A percentile compares a stretch with the other conserved stretches of the same genome.
Conservation (phyloP, 2,888 invertebrate genomes). For the Hirudinaria manillensis region DNA sequence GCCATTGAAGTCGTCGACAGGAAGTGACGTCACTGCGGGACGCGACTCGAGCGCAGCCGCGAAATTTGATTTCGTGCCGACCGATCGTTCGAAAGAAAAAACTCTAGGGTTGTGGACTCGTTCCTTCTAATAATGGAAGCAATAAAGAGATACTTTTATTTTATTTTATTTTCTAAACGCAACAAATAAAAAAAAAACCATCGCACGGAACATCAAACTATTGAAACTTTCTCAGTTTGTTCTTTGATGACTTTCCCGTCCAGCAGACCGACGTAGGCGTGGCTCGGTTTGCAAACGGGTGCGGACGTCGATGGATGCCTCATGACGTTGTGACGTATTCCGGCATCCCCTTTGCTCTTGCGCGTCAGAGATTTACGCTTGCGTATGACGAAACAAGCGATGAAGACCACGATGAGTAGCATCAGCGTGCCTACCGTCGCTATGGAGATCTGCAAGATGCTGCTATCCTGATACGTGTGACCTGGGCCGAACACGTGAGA, state of each 20-base stretch:
- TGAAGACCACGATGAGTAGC: slow-evolving; percentile 38
- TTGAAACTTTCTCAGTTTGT: slow-evolving; percentile 41
- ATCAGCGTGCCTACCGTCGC: slow-evolving; percentile 39
- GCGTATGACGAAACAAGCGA: slow-evolving; percentile 39
- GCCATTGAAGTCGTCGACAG: too few species aligned
- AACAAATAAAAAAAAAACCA: slow-evolving; percentile 3
- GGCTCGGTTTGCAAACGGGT: slow-evolving; percentile 18
- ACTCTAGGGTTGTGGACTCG: too few species aligned
- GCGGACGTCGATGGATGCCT: background rate
- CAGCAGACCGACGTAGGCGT: background rate
- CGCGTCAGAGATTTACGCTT: slow-evolving; percentile 35
- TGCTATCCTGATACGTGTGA: slow-evolving; percentile 35
- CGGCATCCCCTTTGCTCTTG: slow-evolving; percentile 38
- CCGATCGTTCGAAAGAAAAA: too few species aligned
- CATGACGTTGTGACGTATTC: slow-evolving; percentile 37
- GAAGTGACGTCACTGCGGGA: too few species aligned
- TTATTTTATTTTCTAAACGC: background rate
- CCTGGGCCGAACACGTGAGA: slow-evolving; percentile 28
- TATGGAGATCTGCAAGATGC: slow-evolving; percentile 40
- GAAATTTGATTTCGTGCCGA: too few species aligned
- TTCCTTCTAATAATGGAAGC: too few species aligned
- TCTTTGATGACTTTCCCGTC: slow-evolving; percentile 36
- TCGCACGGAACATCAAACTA: slow-evolving; percentile 30
- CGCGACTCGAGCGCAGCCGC: too few species aligned
- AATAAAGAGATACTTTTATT: too few species aligned